Conservation (phyloP, 2,113 vertebrate species). For the Corythaixoides concolor region DNA sequence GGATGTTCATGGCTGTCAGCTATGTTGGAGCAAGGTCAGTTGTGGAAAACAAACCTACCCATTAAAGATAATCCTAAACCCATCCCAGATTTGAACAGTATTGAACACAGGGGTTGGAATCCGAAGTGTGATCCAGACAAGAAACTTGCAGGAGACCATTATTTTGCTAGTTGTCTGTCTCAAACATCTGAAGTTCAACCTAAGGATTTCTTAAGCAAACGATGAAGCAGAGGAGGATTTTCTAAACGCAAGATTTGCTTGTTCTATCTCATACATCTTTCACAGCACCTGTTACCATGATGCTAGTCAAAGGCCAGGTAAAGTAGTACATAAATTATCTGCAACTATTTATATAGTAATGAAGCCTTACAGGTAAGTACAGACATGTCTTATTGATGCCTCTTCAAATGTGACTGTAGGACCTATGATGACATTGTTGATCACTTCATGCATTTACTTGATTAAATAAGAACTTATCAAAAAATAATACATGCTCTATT, state of each 20-base stretch:
- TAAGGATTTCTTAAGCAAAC: background rate
- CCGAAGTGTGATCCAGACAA: background rate
- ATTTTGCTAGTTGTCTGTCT: background rate
- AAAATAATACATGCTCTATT: background rate
- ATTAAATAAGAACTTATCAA: background rate
- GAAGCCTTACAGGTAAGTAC: background rate
- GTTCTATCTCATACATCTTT: background rate
- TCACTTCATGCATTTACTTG: background rate
- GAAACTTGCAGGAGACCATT: background rate
- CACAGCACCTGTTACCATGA: background rate
- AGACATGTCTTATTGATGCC: background rate
- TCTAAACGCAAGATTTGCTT: background rate
- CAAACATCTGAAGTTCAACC: background rate
- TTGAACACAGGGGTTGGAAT: background rate
- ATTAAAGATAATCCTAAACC: background rate
- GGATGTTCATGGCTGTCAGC: background rate
- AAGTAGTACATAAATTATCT: background rate
- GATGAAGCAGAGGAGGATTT: background rate
- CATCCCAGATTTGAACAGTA: background rate
- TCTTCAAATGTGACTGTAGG: background rate
- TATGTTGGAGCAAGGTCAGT: background rate
- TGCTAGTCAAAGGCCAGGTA: background rate
- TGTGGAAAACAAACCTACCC: background rate
- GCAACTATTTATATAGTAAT: background rate
- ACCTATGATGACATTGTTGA: background rate